A percentile compares a stretch with the other conserved stretches of the same genome.
phyloP scores from a whole-genome alignment of 2,888 invertebrate species.

The Zootermopsis nevadensis region DNA sequence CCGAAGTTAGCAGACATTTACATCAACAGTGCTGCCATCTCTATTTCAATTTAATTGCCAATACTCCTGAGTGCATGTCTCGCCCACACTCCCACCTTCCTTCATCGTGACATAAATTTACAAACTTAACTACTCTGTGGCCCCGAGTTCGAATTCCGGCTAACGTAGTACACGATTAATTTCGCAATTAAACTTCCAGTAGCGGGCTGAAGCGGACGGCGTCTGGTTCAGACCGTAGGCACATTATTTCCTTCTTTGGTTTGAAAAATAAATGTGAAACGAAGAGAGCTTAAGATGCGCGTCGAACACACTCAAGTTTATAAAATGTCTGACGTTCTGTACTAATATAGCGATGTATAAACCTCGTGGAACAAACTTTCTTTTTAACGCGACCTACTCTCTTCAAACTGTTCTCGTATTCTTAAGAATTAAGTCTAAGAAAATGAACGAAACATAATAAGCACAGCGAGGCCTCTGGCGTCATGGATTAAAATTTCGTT shows the following conservation, averaged over 20 bases:
- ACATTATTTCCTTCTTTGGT: not conserved
- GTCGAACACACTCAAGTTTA: not conserved
- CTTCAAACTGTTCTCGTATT: no score
- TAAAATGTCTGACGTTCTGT: not conserved
- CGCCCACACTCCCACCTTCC: not conserved
- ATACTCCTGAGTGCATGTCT: not conserved
- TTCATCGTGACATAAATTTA: not conserved
- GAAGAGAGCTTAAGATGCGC: not conserved
- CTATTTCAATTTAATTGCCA: not conserved
- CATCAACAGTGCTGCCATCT: not conserved
- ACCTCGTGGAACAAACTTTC: not conserved
- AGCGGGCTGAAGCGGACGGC: not conserved
- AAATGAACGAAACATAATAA: not conserved
- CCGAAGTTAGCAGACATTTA: not conserved
- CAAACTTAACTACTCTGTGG: not conserved
- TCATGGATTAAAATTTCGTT: no score
- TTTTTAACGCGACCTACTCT: not conserved
- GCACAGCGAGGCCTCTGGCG: not conserved
- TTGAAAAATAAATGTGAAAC: not conserved
- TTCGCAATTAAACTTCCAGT: no score
- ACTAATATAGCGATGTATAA: not conserved
- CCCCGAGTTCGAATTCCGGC: constrained; percentile 21
- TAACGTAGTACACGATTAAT: not conserved
- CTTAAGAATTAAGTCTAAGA: not conserved
- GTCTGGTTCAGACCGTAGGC: not conserved